Conservation (phyloP, 2,113 vertebrate species). For the Cercopithecus mona region DNA sequence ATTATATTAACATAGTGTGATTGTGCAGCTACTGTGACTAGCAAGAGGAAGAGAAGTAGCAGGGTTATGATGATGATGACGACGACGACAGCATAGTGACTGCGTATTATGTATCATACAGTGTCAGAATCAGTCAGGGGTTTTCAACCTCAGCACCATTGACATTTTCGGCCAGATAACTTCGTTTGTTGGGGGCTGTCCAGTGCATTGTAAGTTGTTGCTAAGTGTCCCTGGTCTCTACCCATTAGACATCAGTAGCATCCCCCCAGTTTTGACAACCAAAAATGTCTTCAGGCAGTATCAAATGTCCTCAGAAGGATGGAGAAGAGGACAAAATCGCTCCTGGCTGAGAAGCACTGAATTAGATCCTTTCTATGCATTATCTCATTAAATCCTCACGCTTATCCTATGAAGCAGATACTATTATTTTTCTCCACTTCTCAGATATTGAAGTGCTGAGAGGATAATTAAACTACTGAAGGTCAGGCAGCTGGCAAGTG, state of each 20-base stretch:
- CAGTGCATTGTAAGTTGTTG: background rate
- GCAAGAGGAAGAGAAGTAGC: background rate
- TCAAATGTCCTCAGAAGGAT: background rate
- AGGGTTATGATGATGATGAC: background rate
- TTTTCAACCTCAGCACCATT: background rate
- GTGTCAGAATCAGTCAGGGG: background rate
- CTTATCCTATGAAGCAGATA: background rate
- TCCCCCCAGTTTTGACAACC: background rate
- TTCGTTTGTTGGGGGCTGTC: background rate
- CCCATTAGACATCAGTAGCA: background rate
- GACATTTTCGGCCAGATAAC: background rate
- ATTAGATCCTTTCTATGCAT: background rate
- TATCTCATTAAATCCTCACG: background rate
- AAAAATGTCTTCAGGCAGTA: background rate
- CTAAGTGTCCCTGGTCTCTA: background rate
- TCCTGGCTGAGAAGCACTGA: background rate
- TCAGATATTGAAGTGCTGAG: background rate
- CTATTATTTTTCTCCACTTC: background rate
- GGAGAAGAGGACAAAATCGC: background rate
- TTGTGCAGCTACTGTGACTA: background rate
- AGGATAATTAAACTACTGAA: background rate
- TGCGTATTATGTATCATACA: background rate
- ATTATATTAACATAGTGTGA: background rate
- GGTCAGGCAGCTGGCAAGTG: background rate
- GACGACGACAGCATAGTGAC: background rate